phyloP scores from a whole-genome alignment of 1,140 invertebrate genomes.

The Drosophila miranda region DNA sequence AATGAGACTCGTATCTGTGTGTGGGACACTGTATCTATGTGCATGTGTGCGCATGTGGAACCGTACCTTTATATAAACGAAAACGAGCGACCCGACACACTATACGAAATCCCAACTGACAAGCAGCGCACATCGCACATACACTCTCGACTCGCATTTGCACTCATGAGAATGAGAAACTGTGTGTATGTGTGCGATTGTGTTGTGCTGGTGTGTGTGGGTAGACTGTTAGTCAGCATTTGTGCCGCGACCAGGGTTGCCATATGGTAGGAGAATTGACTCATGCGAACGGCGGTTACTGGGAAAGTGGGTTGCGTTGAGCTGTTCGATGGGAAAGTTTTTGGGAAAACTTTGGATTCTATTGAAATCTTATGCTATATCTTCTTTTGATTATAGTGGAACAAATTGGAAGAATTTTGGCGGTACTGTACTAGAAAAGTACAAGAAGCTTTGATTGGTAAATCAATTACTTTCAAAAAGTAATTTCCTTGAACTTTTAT shows the following conservation, averaged over 20 bases:
- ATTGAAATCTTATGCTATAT: neutral
- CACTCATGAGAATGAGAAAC: no score
- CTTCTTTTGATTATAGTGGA: neutral
- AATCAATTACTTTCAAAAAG: no score
- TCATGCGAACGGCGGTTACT: constrained; percentile 4
- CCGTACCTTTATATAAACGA: constrained; percentile 78
- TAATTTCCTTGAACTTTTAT: no score
- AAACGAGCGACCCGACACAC: constrained; percentile 70
- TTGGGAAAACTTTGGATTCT: neutral
- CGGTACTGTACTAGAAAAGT: no score
- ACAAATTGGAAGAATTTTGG: no score
- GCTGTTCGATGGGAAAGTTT: constrained; percentile 10
- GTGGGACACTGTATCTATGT: constrained; percentile 20
- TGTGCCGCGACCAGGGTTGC: constrained; percentile 46
- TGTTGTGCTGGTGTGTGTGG: constrained; percentile 40
- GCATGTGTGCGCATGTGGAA: constrained; percentile 62
- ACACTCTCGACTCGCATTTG: neutral
- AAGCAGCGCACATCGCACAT: constrained; percentile 53
- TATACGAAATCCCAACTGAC: constrained; percentile 79
- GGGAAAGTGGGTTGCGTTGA: neutral
- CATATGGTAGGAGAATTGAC: constrained; percentile 35
- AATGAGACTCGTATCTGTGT: constrained; percentile 26
- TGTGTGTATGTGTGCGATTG: constrained; percentile 1
- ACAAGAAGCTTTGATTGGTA: no score
- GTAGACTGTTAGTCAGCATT: constrained; percentile 73